Base-by-base conservation (phyloP, 2,797 vertebrate species). In the Aplochiton taeniatus region DNA sequence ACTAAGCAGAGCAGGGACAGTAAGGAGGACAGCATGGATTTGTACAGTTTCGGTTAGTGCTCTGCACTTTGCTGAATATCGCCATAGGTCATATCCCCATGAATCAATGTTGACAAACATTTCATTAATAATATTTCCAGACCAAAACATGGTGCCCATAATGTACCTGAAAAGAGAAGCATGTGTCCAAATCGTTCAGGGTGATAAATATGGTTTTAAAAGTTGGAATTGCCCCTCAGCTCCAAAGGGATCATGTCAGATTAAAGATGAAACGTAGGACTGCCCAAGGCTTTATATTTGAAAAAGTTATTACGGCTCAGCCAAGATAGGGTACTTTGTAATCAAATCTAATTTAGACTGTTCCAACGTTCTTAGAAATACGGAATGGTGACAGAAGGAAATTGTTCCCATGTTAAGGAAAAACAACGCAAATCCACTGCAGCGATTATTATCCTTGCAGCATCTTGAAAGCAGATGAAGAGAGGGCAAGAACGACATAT, bases 361-460 rank as follows among this genome's bases (percentile, higher is more conserved):
- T 73, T 76, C 58, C 18, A 68, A 83, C 58, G 54, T 46, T 79
- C 74, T 60, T 74, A 55, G 70, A 79, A 81, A 83, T 66, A 54
- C 49, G 61, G 61, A 70, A 72, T 84, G 70, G 65, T 79, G 85
- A 85, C 81, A 74, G 65, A 66, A 78, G 72, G 75, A 83, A 87
- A 88, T 89, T 80, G 78, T 72, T 86, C 81, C 82, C 87, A 91
- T 46, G 73, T 81, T 82, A 69, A 57, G 7, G 59, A 75, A 65
- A 63, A 64, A 78, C 69, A 58, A 65, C 58, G 58, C 69, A 69
- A 74, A 83, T 72, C 66, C 72, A 80, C 78, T 79, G 62, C 59
- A 65, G 53, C 68, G 74, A 73, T 84, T 78, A 70, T 69, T 78
- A 71, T 69, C 65, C 64, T 45, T 17, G 49, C 50, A 80, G 83